A percentile compares a stretch with the other conserved stretches of the same genome.
These are phyloP conservation scores for Himalopsyche anomala DNA, from an alignment of 2,888 invertebrate genomes.

Conservation along the genomic window DNA sequence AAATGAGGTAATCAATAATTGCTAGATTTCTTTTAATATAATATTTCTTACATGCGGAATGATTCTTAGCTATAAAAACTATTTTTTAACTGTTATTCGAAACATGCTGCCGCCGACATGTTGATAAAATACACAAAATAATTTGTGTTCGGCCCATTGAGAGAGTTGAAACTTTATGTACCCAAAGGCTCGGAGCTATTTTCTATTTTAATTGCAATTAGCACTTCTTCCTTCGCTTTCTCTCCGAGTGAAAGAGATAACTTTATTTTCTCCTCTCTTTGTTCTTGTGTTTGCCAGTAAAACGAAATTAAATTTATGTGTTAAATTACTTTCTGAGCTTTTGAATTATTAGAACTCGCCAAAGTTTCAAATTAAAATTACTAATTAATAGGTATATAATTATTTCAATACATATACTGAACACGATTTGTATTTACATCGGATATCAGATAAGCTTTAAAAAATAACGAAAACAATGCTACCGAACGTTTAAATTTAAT, in stretches of 20 bases:
- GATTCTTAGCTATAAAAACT: no score
- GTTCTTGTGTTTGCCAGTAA: conserved; percentile 59
- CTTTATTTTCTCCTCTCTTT: conserved; percentile 66
- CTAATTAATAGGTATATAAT: conserved; percentile 60
- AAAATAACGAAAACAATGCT: background rate
- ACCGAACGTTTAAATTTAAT: no score
- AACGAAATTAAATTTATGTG: conserved; percentile 66
- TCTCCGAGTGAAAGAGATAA: conserved; percentile 49
- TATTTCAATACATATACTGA: conserved; percentile 44
- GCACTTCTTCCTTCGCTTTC: conserved; percentile 63
- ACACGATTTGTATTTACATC: conserved; percentile 31
- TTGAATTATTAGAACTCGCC: conserved; percentile 65
- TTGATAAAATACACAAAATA: conserved; percentile 47
- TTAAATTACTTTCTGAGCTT: conserved; percentile 66
- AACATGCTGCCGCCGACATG: conserved; percentile 12
- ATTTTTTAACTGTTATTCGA: background rate
- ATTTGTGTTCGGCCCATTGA: conserved; percentile 61
- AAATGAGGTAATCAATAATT: no score
- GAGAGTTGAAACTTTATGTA: conserved; percentile 55
- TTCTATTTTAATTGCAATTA: conserved; percentile 66
- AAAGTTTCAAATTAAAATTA: conserved; percentile 65
- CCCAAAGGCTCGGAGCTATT: conserved; percentile 62
- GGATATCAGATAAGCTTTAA: background rate
- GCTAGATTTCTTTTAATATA: no score
- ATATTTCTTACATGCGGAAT: no score